Evolutionary conservation across 2,797 vertebrate species (phyloP).

Genomic region (Furcifer pardalis): DNA sequence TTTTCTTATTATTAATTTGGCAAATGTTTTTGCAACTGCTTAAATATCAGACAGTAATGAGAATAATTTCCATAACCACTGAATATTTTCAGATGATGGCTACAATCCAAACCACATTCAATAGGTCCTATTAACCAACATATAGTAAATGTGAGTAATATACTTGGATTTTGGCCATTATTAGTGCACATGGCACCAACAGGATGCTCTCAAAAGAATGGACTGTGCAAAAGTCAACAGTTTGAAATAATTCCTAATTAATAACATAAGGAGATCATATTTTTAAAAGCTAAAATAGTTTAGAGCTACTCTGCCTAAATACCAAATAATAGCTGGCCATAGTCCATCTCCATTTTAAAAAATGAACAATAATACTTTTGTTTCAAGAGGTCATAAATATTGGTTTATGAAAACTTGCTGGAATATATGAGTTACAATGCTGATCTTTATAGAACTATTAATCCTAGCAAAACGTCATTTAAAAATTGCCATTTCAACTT

Average conservation of each 20-base stretch:
- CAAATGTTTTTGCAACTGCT: neutral
- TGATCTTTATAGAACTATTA: neutral
- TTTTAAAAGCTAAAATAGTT: neutral
- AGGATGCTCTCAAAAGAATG: constrained; percentile 27
- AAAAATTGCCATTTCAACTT: neutral
- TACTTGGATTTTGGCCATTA: neutral
- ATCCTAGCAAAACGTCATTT: neutral
- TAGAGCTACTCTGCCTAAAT: neutral
- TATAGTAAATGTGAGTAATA: neutral
- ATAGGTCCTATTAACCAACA: neutral
- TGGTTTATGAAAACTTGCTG: neutral
- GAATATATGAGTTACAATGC: neutral
- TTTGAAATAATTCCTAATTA: neutral
- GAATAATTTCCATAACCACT: constrained; percentile 1
- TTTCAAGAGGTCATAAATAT: neutral
- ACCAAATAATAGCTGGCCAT: neutral
- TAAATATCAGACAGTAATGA: accelerated
- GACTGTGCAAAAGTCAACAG: neutral
- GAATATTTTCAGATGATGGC: neutral
- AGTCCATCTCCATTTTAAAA: neutral
- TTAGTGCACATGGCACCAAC: too few species aligned
- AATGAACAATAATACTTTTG: neutral
- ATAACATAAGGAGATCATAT: neutral
- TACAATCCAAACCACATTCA: neutral
- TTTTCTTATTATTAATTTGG: neutral